phyloP scores from a whole-genome alignment of 2,797 vertebrate genomes.

The Odontamblyopus rebecca region DNA sequence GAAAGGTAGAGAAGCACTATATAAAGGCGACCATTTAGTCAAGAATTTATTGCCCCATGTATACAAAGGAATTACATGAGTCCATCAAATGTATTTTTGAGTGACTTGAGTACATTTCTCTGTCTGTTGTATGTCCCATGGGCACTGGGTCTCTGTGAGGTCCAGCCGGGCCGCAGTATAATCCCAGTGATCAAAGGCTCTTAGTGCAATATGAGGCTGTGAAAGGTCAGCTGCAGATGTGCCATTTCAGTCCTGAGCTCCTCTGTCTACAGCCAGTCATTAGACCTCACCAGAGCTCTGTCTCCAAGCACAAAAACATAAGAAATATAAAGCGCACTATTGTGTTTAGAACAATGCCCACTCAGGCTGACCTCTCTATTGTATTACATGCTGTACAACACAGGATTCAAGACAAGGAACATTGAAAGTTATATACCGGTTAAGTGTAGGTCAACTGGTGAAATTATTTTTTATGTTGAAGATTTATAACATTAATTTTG shows the following conservation, averaged over 20 bases:
- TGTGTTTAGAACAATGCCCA: conserved; percentile 59
- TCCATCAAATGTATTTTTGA: neutral
- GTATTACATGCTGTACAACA: neutral
- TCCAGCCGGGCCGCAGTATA: conserved; percentile 66
- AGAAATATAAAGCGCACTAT: conserved; percentile 47
- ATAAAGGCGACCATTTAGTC: too few species aligned
- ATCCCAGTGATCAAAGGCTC: conserved; percentile 73
- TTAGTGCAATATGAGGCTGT: conserved; percentile 72
- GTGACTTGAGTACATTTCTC: conserved; percentile 22
- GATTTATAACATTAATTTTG: too few species aligned
- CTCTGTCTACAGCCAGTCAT: conserved; percentile 62
- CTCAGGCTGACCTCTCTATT: conserved; percentile 5
- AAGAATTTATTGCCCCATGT: too few species aligned
- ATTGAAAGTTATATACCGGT: neutral
- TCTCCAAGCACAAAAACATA: conserved; percentile 61
- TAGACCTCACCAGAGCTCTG: conserved; percentile 72
- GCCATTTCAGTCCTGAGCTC: conserved; percentile 68
- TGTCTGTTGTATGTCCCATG: conserved; percentile 22
- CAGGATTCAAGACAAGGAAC: neutral
- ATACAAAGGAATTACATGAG: too few species aligned
- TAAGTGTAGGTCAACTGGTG: too few species aligned
- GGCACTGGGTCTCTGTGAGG: conserved; percentile 32
- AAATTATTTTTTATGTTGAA: too few species aligned
- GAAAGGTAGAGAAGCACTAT: too few species aligned
- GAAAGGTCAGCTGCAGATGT: conserved; percentile 74